Percentiles rank a stretch among this genome's conserved stretches.
Conservation (phyloP, 2,888 invertebrate genomes). For the Chaetogeoica ovagalla region DNA sequence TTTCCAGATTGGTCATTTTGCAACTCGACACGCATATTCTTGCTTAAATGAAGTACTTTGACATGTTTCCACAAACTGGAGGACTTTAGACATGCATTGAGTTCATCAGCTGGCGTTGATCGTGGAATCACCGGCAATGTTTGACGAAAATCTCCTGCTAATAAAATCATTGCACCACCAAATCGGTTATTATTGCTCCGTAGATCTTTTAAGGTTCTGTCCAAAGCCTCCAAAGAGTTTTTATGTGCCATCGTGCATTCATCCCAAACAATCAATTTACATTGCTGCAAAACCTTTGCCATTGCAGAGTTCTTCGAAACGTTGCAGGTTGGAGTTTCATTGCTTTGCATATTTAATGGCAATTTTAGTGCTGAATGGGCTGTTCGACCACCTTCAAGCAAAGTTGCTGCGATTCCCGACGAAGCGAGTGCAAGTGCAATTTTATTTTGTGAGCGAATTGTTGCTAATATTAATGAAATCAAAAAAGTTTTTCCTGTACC, state of each 20-base stretch:
- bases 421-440: too few species aligned
- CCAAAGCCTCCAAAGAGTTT: slow-evolving; percentile 58
- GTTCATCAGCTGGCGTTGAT: slow-evolving; percentile 42
- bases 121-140: slow-evolving; percentile 57
- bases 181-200: too few species aligned
- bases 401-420: too few species aligned
- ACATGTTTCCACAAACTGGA: slow-evolving; percentile 53
- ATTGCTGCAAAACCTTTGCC: neutral
- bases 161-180: slow-evolving; percentile 27
- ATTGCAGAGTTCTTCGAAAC: too few species aligned
- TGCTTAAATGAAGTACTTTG: slow-evolving; percentile 50
- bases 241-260: slow-evolving; percentile 60
- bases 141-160: slow-evolving; percentile 57
- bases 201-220: slow-evolving; percentile 56
- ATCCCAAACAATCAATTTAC: slow-evolving; percentile 57
- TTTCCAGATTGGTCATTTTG: slow-evolving; percentile 27
- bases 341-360: too few species aligned
- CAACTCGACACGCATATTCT: slow-evolving; percentile 37
- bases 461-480: too few species aligned
- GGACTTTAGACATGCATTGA: slow-evolving; percentile 50
- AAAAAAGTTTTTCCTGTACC: too few species aligned
- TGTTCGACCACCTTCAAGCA: too few species aligned
- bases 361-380: too few species aligned
- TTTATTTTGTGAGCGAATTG: too few species aligned
- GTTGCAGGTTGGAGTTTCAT: too few species aligned